Evolutionary conservation across 1,140 invertebrate genomes (phyloP), one percentile per base, ranked within the genome.

Genomic region (Magallana gigas): DNA sequence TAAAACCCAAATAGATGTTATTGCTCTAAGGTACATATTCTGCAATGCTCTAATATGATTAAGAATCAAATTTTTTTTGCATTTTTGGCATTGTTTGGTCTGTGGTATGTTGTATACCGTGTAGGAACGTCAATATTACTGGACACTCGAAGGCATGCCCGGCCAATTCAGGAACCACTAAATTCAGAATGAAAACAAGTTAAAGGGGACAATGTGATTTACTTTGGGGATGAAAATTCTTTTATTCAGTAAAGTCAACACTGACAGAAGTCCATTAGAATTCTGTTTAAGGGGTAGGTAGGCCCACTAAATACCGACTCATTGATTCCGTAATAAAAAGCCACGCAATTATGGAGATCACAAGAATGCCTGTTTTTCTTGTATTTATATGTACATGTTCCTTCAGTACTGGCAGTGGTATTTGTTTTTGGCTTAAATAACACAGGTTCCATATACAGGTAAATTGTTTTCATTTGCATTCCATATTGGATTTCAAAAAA

Each of bases 191-290:
- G 68, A 76, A 76, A 76, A 76, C 68, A 76, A 29, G 68, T 76
- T 76, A 29, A 76, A 76, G 68, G 68, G 68, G 23, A 76, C 68
- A 76, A 76, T 76, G 68, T 76, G 57, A 83, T 83, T 83, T 57
- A 83, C 81, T 83, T 29, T 83, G 57, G 81, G 57, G 56, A 83
- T 83, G 56, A 83, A 58, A n/a, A 83, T 83, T 83, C 81, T 83
- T 83, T 83, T 83, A 58, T 83, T 57, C 81, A 83, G 56, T 83
- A 57, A 56, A 83, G 57, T 57, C 48, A 83, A 83, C 48, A 57
- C 56, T 57, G 81, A 57, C 57, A 58, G 57, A 83, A 83, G 81
- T 83, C 81, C 81, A 83, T 83, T 83, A 83, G 81, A 83, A 83
- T 83, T 83, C 36, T 83, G 57, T 83, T 83, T 57, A 18, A 83